A percentile compares a stretch with the other conserved stretches of the same genome.
Evolutionary conservation across 23 tunicate genomes (phyloP).

Genomic region (Diplosoma virens): DNA sequence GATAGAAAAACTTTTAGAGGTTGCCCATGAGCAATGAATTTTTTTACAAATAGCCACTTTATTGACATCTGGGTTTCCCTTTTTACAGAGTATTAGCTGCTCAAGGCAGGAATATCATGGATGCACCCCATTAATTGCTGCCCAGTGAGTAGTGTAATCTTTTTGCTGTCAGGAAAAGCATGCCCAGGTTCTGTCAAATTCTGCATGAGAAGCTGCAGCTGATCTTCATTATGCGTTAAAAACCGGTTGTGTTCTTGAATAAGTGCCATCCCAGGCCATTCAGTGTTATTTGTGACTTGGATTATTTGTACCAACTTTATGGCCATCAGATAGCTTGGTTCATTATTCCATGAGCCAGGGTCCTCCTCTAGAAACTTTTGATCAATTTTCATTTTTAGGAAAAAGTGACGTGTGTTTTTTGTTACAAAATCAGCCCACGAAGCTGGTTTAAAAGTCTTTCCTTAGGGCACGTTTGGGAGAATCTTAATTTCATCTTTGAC

Average conservation of each 20-base stretch:
- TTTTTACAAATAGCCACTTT: constrained; percentile 18
- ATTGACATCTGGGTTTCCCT: constrained; percentile 5
- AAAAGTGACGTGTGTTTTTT: constrained; percentile 15
- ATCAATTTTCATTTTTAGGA: neutral
- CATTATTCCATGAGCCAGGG: neutral
- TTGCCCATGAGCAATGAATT: neutral
- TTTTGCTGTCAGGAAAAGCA: neutral
- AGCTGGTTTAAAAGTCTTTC: neutral
- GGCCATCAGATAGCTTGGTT: constrained; percentile 12
- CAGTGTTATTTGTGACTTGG: constrained; percentile 19
- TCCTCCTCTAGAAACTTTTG: constrained; percentile 5
- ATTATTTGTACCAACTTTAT: neutral
- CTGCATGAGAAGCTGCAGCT: constrained; percentile 7
- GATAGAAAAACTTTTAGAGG: constrained; percentile 4
- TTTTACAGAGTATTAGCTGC: constrained; percentile 15
- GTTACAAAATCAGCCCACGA: constrained; percentile 5
- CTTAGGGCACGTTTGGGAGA: constrained; percentile 11
- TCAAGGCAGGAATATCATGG: neutral
- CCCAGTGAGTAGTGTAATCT: constrained; percentile 14
- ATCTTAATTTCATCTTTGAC: neutral
- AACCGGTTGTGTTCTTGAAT: neutral
- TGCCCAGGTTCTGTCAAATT: constrained; percentile 7
- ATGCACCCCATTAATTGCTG: neutral
- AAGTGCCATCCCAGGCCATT: constrained; percentile 8
- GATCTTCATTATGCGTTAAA: constrained; percentile 3